Evolutionary conservation across 2,888 invertebrate species (phyloP), one percentile per base, ranked within the genome.

Genomic region (Cordilura impudica): DNA sequence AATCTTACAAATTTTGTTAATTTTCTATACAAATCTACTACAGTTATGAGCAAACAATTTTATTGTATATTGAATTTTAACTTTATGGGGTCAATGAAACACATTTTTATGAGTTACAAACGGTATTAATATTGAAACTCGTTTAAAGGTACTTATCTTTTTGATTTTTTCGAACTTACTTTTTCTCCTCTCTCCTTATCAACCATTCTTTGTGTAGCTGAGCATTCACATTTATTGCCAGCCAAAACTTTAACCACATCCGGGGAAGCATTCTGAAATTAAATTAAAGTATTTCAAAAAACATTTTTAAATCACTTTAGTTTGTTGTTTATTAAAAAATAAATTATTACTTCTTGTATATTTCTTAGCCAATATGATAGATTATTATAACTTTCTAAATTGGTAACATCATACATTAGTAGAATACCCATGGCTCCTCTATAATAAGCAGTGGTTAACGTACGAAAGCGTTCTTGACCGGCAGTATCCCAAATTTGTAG

Each of bases 391-490:
- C 96, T 96, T 86, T 96, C 95, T 86, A 95, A 91, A 89, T 95
- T 96, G 45, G 97, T 96, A 83, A 96, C 95, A 89, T 97, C 97
- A 88, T 97, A 97, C 93, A 97, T 95, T 19, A 97, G 92, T 54
- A 97, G 92, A 84, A 97, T 96, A 63, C 97, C 97, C 96, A 96
- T 96, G 12, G 96, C 96, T 4, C 96, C 97, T 54, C 96, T 91
- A 89, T 96, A 97, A 90, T 97, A 96, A 4, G 96, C 96, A 10
- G 96, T 96, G 58, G 96, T 96, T 81, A 97, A 90, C 7, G 96
- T 96, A 43, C 96, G 92, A 89, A 90, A 90, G 71, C 89, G 84
- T 79, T 89, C 89, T 79, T 89, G 85, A 0, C 96, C 96, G 8
- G 96, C 96, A 61, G 96, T 96, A 88, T 97, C 96, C 97, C 96